phyloP scores from a whole-genome alignment of 1,140 invertebrate genomes.

The Lineus longissimus region DNA sequence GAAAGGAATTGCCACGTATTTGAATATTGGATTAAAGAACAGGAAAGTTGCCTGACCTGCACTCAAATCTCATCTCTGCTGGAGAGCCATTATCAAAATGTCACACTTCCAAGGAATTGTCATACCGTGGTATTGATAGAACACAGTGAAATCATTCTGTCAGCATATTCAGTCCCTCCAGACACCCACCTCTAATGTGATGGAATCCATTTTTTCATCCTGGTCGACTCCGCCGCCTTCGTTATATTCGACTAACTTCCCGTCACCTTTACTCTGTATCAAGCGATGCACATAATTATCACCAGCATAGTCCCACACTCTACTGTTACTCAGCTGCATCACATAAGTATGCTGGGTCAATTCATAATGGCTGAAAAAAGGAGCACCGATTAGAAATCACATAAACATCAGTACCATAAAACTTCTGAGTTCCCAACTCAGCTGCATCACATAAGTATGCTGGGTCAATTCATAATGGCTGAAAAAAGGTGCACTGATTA shows the following conservation, averaged over 20 bases:
- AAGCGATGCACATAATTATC: constrained; percentile 97
- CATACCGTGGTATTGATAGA: too few species aligned
- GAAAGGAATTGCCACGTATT: too few species aligned
- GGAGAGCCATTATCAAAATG: too few species aligned
- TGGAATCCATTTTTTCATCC: constrained; percentile 87
- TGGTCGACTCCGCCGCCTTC: constrained; percentile 41
- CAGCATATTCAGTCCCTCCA: too few species aligned
- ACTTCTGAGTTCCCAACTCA: constrained; percentile 60
- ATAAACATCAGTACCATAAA: constrained; percentile 8
- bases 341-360: constrained; percentile 96
- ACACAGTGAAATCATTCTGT: too few species aligned
- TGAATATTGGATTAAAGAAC: too few species aligned
- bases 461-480: constrained; percentile 91
- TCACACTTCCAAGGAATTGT: too few species aligned
- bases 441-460: constrained; percentile 94
- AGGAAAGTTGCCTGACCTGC: too few species aligned
- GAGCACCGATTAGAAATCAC: constrained; percentile 6
- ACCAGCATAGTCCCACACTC: constrained; percentile 97
- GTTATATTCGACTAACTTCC: constrained; percentile 81
- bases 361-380: constrained; percentile 74
- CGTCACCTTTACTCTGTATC: constrained; percentile 94
- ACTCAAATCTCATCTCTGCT: too few species aligned
- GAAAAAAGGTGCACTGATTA: constrained; percentile 33
- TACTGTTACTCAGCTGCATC: constrained; percentile 86
- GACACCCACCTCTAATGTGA: constrained; percentile 68